Evolutionary conservation across 2,797 vertebrate species (phyloP).

Genomic region (Acanthiza pusilla): DNA sequence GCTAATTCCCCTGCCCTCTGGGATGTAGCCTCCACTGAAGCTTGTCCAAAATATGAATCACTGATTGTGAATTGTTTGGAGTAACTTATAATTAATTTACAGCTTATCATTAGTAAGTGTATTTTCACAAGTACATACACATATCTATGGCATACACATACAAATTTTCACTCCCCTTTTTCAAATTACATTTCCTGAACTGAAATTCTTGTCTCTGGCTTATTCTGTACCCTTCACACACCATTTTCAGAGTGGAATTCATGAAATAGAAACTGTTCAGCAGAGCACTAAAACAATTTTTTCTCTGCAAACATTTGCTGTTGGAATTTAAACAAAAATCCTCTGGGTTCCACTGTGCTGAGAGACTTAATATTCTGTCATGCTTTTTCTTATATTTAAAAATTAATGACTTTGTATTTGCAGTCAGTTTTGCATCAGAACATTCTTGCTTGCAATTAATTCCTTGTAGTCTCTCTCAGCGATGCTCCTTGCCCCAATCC

Average conservation of each 20-base stretch:
- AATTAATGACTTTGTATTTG: constrained; percentile 39
- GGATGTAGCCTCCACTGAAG: background rate
- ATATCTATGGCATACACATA: rapidly evolving
- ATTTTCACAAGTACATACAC: background rate
- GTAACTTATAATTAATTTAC: background rate
- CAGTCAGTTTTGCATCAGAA: background rate
- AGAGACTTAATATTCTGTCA: background rate
- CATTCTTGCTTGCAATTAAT: background rate
- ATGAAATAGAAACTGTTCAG: background rate
- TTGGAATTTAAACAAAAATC: constrained; percentile 33
- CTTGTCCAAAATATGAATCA: background rate
- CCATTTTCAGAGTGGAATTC: background rate
- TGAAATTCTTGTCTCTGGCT: background rate
- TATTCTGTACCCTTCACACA: background rate
- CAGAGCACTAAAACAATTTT: background rate
- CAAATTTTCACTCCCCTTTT: background rate
- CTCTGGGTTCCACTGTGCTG: background rate
- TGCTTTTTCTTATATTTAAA: constrained; percentile 18
- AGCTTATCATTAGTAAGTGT: background rate
- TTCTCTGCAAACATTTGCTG: constrained; percentile 30
- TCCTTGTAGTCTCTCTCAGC: background rate
- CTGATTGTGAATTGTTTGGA: background rate
- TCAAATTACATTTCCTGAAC: background rate
- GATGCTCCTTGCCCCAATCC: background rate
- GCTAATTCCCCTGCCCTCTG: background rate